These are phyloP conservation scores for Phyllostomus hastatus DNA, from an alignment of 2,113 vertebrate genomes.

Conservation along the genomic window DNA sequence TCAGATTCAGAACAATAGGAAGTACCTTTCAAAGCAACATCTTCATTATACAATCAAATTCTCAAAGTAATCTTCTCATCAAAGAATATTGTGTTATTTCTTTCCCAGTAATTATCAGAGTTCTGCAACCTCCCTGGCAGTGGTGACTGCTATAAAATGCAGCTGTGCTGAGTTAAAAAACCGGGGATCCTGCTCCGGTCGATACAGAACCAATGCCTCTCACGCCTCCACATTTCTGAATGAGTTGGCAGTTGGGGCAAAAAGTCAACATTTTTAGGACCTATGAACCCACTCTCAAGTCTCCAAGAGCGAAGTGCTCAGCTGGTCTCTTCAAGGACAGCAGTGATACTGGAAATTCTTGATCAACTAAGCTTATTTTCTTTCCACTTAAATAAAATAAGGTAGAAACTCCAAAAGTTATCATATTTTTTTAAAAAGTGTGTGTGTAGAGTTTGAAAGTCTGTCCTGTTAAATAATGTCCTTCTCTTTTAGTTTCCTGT, in stretches of 20 bases:
- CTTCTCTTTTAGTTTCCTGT: not conserved
- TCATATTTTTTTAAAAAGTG: not conserved
- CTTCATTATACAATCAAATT: constrained; percentile 88
- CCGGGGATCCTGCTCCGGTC: constrained; percentile 61
- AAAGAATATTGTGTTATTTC: constrained; percentile 87
- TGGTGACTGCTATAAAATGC: constrained; percentile 76
- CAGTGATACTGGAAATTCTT: not conserved
- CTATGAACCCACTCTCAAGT: constrained; percentile 17
- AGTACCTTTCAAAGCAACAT: constrained; percentile 88
- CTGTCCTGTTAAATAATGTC: not conserved
- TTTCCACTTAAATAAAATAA: not conserved
- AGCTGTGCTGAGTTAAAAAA: constrained; percentile 76
- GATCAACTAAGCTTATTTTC: not conserved
- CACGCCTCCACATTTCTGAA: constrained; percentile 47
- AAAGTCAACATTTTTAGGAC: constrained; percentile 56
- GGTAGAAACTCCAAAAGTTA: not conserved
- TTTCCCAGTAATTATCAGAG: constrained; percentile 82
- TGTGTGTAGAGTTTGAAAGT: not conserved
- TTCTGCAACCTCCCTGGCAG: constrained; percentile 79
- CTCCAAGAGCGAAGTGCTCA: constrained; percentile 22
- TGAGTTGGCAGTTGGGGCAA: constrained; percentile 57
- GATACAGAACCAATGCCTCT: constrained; percentile 51
- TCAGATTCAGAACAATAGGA: constrained; percentile 86
- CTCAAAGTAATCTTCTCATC: constrained; percentile 87
- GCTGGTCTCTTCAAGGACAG: not conserved